phyloP scores from a whole-genome alignment of 2,113 vertebrate genomes.

The Nymphicus hollandicus region DNA sequence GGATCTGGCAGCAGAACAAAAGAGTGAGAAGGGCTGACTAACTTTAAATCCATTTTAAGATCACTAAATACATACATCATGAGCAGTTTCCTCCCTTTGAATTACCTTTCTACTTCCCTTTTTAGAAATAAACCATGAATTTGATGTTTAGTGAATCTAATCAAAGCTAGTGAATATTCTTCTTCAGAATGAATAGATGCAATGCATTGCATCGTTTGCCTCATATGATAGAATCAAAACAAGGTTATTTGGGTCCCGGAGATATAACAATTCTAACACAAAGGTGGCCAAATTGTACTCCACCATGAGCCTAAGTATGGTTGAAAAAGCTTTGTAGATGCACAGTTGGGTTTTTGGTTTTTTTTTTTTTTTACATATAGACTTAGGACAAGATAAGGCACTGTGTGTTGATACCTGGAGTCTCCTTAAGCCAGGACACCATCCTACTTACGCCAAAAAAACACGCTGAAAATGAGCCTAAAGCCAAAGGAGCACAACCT shows the following conservation, averaged over 20 bases:
- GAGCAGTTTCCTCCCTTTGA: neutral
- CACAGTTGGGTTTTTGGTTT: neutral
- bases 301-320: neutral
- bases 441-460: neutral
- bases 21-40: neutral
- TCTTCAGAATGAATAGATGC: slow-evolving; percentile 48
- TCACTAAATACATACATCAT: neutral
- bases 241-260: neutral
- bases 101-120: neutral
- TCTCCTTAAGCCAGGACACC: neutral
- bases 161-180: slow-evolving; percentile 44
- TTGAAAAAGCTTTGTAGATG: neutral
- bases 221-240: neutral
- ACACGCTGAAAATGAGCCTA: neutral
- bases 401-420: neutral
- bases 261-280: neutral
- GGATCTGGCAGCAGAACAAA: neutral
- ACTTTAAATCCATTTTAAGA: neutral
- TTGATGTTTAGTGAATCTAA: slow-evolving; percentile 24
- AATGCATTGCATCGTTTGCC: slow-evolving; percentile 55
- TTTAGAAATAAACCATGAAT: neutral
- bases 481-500: neutral
- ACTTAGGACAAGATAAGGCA: neutral
- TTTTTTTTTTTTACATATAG: neutral
- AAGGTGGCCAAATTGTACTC: neutral